A percentile compares a stretch with the other conserved stretches of the same genome.
These are phyloP conservation scores for Anolis sagrei DNA, from an alignment of 2,113 vertebrate genomes.

Conservation along the genomic window DNA sequence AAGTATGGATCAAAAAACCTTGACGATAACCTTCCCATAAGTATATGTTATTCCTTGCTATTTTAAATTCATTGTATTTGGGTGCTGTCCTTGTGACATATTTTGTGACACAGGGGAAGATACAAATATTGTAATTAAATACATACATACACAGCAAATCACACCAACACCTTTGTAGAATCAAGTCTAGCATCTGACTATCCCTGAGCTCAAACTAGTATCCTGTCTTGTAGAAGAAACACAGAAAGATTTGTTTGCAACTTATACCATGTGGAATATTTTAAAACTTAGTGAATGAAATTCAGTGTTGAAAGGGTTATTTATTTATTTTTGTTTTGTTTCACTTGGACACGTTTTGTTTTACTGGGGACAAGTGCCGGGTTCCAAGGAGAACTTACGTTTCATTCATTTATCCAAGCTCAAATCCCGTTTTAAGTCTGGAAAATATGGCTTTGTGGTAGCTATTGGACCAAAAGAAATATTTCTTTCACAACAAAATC, in stretches of 20 bases:
- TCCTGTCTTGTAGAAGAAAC: not conserved
- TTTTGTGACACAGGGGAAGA: too few species aligned
- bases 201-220: not conserved
- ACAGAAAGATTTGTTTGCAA: not conserved
- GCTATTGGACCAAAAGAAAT: not conserved
- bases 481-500: conserved; percentile 14
- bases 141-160: too few species aligned
- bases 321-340: not conserved
- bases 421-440: conserved; percentile 1
- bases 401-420: not conserved
- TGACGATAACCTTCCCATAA: not conserved
- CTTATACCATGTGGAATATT: not conserved
- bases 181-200: not conserved
- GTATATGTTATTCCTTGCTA: too few species aligned
- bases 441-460: not conserved
- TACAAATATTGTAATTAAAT: too few species aligned
- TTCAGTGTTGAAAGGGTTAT: not conserved
- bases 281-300: not conserved
- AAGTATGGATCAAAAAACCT: not conserved
- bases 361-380: not conserved
- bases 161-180: not conserved
- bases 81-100: too few species aligned
- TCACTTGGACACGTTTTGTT: not conserved
- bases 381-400: not conserved
- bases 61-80: too few species aligned